Evolutionary conservation across 2,113 vertebrate species (phyloP), one percentile per base, ranked within the genome.

Genomic region (Petrocephalus zakoni): DNA sequence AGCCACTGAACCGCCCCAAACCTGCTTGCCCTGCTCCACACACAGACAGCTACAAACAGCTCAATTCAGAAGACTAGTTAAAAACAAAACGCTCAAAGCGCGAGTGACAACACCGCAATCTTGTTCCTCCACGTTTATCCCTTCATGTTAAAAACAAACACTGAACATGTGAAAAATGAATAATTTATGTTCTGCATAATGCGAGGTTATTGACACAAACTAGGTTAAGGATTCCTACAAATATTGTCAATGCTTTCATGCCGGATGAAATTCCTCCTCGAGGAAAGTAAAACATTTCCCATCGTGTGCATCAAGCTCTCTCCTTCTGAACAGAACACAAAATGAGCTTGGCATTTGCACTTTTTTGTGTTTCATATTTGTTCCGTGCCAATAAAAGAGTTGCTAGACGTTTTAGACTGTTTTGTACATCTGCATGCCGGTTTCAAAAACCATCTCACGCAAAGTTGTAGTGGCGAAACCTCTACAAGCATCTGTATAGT

Each of bases 291-390:
- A 78, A 78, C 72, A 42, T 78, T 78, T 78, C 72, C 72, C 34
- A 37, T 19, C 34, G 4, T 78, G 17, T 78, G 72, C 72, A 42
- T 37, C 34, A 19, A 42, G 72, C 34, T 78, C 72, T 42, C 72
- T 42, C 72, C 72, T 78, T 29, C n/a, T 92, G 88, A 91, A 90
- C 53, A 82, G 87, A 90, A 89, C 75, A 86, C 91, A 93, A 93
- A 94, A 94, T 93, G 92, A 94, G 92, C 91, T 34, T 52, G 72
- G 34, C 72, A 78, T 78, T 78, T 78, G 72, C 72, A 78, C 72
- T 47, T 11, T 83, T 83, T 47, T 83, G 10, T 7, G 7, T 49
- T 81, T 81, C 29, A 47, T 83, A 83, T 83, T 83, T 49, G 72
- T 83, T 21, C 42, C 21, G 1, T 42, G 37, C 22, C 37, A 46